These are phyloP conservation scores for Epinephelus coioides DNA, from an alignment of 2,797 vertebrate species.

Conservation along the genomic window DNA sequence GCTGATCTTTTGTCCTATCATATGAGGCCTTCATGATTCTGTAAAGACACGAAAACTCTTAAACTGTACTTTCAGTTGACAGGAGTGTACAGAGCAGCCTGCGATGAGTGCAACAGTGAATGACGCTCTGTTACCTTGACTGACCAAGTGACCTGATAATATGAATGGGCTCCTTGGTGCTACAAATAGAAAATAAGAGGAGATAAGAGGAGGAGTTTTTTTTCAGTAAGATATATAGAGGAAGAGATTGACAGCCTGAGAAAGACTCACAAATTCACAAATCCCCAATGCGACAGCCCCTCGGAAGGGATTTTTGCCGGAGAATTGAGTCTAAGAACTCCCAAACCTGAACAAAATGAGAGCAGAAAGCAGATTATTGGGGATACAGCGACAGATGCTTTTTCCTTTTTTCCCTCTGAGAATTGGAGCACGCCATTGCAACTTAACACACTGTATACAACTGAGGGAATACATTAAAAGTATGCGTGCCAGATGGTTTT, in stretches of 20 bases:
- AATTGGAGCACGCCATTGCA: neutral
- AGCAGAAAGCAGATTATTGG: conserved; percentile 46
- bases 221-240: conserved; percentile 23
- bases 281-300: conserved; percentile 34
- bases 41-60: neutral
- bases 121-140: neutral
- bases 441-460: neutral
- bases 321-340: conserved; percentile 52
- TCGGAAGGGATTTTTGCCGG: conserved; percentile 39
- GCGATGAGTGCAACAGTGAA: neutral
- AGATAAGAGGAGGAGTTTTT: conserved; percentile 6
- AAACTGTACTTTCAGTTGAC: neutral
- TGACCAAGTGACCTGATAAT: conserved; percentile 1
- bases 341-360: conserved; percentile 47
- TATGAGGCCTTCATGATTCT: conserved; percentile 2
- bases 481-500: neutral
- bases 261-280: conserved; percentile 46
- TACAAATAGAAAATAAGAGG: conserved; percentile 9
- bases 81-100: neutral
- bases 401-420: neutral
- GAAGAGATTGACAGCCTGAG: conserved; percentile 41
- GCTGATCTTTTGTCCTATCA: conserved; percentile 3
- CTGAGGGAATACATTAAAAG: neutral
- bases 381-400: conserved; percentile 26
- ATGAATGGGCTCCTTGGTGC: neutral